Evolutionary conservation across 2,888 invertebrate species (phyloP), one percentile per base, ranked within the genome.

Genomic region (Pycnomerus fuliginosus): DNA sequence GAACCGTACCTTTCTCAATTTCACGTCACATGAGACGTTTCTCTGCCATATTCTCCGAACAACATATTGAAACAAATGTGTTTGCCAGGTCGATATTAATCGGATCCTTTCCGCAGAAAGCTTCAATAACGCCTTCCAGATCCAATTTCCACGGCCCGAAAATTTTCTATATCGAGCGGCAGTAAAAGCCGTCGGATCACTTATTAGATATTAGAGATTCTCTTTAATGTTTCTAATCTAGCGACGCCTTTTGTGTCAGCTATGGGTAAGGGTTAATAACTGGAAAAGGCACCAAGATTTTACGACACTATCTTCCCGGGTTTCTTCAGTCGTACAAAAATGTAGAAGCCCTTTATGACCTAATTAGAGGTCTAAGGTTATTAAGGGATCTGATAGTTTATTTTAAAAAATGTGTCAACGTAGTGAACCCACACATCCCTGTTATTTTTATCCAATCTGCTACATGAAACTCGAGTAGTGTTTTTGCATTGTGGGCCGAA

Each of bases 31-130:
- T 10, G 25, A 16, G 16, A 16, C 17, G 16, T 16, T 16, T 16
- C 16, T 16, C 3, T 2, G 14, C 14, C 16, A 30, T 15, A 14
- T 15, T 32, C 16, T 3, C 16, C 10, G 16, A 4, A 11, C 32
- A 32, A 32, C 32, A 32, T 25, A 25, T 25, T 25, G 30, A 30
- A 30, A 14, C 30, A 14, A 15, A 14, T 30, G 14, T 64, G 62
- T 63, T 64, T 64, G 59, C 58, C 49, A 53, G 59, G 49, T 59
- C 61, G 61, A 65, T 63, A 61, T 61, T 62, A 62, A 63, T 64
- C 61, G 55, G 55, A 65, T 65, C 60, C 48, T 47, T 51, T 46
- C 48, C 41, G 57, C 59, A 56, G 58, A 58, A 56, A 58, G 57
- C n/a, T n/a, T n/a, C n/a, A n/a, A n/a, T n/a, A n/a, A n/a, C n/a